These are phyloP conservation scores for Eugnorisma glareosa DNA, from an alignment of 2,888 invertebrate species.

Conservation along the genomic window DNA sequence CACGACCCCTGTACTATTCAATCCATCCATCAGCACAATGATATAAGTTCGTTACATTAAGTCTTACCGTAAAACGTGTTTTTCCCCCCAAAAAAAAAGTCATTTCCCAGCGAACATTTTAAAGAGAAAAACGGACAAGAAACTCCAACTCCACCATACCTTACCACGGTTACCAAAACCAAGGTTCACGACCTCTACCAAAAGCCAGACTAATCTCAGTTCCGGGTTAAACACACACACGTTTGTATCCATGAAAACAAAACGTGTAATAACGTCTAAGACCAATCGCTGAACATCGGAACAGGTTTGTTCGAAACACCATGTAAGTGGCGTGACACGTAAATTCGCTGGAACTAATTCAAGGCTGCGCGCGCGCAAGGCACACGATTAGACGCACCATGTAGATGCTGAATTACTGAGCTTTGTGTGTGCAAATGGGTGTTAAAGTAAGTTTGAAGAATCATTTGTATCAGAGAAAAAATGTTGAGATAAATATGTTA, in stretches of 20 bases:
- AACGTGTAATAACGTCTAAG: constrained; percentile 45
- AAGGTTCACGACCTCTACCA: constrained; percentile 43
- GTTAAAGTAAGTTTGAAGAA: background rate
- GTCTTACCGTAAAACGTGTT: no score
- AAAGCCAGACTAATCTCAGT: constrained; percentile 29
- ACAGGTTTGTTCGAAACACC: constrained; percentile 50
- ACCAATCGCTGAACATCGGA: constrained; percentile 41
- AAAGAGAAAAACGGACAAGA: background rate
- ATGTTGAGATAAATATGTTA: background rate
- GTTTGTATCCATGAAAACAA: constrained; percentile 34
- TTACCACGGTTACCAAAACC: constrained; percentile 1
- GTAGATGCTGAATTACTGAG: constrained; percentile 10
- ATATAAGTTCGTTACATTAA: no score
- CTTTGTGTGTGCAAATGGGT: constrained; percentile 11
- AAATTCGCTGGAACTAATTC: constrained; percentile 61
- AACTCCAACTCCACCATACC: background rate
- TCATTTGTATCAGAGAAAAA: background rate
- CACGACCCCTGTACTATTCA: no score
- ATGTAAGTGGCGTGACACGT: constrained; percentile 57
- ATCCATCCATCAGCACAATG: no score
- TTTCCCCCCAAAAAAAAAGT: no score
- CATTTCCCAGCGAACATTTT: no score
- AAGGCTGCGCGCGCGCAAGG: constrained; percentile 54
- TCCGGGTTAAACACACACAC: constrained; percentile 45
- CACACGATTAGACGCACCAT: constrained; percentile 44